A percentile compares a stretch with the other conserved stretches of the same genome.
Evolutionary conservation across 2,888 invertebrate genomes (phyloP).

Genomic region (Drepanosiphum platanoidis): DNA sequence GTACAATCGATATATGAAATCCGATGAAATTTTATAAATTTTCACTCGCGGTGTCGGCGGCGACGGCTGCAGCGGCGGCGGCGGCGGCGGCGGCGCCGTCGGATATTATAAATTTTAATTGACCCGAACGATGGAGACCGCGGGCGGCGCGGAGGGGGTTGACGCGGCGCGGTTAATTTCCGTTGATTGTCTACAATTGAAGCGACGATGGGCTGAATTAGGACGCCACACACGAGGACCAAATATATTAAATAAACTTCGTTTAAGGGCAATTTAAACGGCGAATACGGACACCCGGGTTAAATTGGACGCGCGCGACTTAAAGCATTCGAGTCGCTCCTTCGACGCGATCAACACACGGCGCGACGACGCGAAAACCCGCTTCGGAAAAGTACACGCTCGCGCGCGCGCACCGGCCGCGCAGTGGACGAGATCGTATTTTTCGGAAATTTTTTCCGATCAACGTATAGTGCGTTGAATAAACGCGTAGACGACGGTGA

Average conservation of each 20-base stretch:
- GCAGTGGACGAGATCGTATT: not conserved
- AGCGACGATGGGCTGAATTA: constrained; percentile 57
- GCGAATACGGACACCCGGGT: constrained; percentile 35
- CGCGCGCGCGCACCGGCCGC: not conserved
- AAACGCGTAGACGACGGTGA: too few species aligned
- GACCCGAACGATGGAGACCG: not conserved
- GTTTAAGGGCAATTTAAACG: constrained; percentile 62
- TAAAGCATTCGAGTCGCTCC: constrained; percentile 55
- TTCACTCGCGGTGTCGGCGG: not conserved
- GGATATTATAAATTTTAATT: constrained; percentile 19
- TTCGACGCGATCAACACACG: constrained; percentile 50
- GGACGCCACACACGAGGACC: constrained; percentile 29
- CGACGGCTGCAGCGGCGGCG: not conserved
- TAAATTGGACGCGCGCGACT: constrained; percentile 42
- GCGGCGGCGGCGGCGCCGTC: not conserved
- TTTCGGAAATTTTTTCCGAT: too few species aligned
- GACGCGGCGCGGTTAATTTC: constrained; percentile 53
- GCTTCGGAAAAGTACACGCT: not conserved
- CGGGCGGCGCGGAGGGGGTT: constrained; percentile 46
- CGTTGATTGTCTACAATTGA: constrained; percentile 62
- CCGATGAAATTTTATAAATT: not conserved
- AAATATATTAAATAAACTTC: constrained; percentile 61
- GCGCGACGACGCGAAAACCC: not conserved
- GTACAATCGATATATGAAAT: not conserved
- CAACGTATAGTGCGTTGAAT: too few species aligned